Base-by-base conservation (phyloP, 2,888 invertebrate genomes). In the Alcis repandata region DNA sequence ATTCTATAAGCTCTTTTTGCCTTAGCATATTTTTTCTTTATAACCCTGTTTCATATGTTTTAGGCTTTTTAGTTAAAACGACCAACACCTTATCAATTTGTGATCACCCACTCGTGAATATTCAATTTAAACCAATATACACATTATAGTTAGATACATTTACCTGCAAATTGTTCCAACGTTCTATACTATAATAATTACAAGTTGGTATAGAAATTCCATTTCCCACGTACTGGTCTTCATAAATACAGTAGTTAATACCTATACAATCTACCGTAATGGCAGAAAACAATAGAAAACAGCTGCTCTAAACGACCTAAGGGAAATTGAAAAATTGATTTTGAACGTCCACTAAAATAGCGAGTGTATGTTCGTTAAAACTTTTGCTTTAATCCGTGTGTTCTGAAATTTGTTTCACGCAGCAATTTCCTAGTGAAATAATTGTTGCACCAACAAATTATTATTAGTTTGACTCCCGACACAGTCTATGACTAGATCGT, bases 241-340 rank as follows among this genome's bases (percentile, higher is more conserved):
- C 56, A 71, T 69, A 71, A 75, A 68, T 59, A 67, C 40, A 19
- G 52, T 57, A 57, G 61, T 67, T 64, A 67, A 69, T 63, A 19
- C 33, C n/a, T n/a, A n/a, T n/a, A 53, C 46, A 40, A 36, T n/a
- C n/a, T 22, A 20, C 17, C n/a, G 40, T 60, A 63, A 65, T 46
- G 59, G 52, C 36, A 53, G 32, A 51, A 74, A 71, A 63, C 68
- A 63, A 68, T 56, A 40, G 27, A 36, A 45, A 69, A 72, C 63
- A 68, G 41, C 43, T 22, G 40, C 56, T 72, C 71, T 67, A 69
- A 68, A 61, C 53, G 33, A 45, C 22, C 48, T 59, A 27, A 51
- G 57, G 75, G 70, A 77, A 75, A 76, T 75, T 71, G 67, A 69
- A 73, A 73, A 69, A 68, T 70, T 67, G 66, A 72, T 72, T 72